Base-by-base conservation (phyloP, 2,888 invertebrate genomes). In the Eristalis pertinax region DNA sequence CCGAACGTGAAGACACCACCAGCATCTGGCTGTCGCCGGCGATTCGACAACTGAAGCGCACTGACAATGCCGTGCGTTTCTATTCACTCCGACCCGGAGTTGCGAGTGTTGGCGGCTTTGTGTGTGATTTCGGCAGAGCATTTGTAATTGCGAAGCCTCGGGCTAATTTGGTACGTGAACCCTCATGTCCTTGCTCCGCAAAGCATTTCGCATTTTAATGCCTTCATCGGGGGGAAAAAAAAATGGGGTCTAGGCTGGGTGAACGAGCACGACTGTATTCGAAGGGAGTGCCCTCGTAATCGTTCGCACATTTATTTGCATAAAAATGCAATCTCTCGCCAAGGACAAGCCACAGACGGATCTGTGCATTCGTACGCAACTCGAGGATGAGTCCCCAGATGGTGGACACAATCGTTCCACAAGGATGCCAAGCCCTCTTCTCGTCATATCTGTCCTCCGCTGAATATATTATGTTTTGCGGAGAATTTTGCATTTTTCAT, bases 271-370 rank as follows among this genome's bases (percentile, higher is more conserved):
- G 56, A 11, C 22, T 63, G 24, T 24, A 35, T 26, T 22, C 19
- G 65, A 32, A 38, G 58, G 69, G 77, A 38, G 72, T 72, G 79
- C 22, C 67, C 5, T 43, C 60, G 58, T 68, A 75, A 82, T 77
- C 60, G 43, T 63, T 81, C 70, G 70, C 24, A 74, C 64, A 82
- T 58, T 68, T 62, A 83, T 83, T 79, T 79, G 75, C 83, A 86
- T 86, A 86, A 72, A 86, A 86, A 86, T 67, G 58, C 63, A 75
- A 83, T 83, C 67, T 74, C 43, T 50, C 70, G 13, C 56, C 70
- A 81, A 85, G 85, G 85, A 73, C 76, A 80, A 70, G 24, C 29
- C 22, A 67, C 35, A 32, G 63, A 50, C 75, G 24, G 24, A 43
- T 56, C 56, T 50, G n/a, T 50, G 50, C 15, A 58, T 24, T 32